Conservation (phyloP, 64 coral and sea anemone genomes). For the Montipora sp. region DNA sequence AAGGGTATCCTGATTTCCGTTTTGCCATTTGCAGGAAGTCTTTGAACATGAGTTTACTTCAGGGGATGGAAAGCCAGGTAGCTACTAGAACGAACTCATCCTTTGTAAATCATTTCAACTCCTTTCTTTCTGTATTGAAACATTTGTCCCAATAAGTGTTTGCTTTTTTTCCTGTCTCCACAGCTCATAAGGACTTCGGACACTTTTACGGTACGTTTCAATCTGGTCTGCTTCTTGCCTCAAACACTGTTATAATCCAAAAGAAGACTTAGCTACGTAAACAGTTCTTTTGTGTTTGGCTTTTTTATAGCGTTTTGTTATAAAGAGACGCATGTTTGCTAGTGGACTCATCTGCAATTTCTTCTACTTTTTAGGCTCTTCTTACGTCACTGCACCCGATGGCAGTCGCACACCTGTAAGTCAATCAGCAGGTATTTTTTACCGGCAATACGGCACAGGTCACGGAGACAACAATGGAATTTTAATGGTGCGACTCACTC, state of each 20-base stretch:
- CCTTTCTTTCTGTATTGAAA: neutral
- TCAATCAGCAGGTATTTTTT: neutral
- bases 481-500: too few relatives aligned
- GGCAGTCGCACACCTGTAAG: conserved; percentile 94
- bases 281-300: neutral
- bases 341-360: neutral
- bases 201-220: conserved; percentile 95
- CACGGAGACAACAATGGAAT: too few relatives aligned
- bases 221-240: too few relatives aligned
- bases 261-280: too few relatives aligned
- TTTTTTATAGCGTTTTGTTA: neutral
- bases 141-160: neutral
- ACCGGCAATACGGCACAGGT: too few relatives aligned
- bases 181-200: conserved; percentile 99
- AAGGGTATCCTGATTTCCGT: neutral
- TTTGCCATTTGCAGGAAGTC: conserved; percentile 61
- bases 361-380: conserved; percentile 68
- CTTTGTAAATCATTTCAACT: neutral
- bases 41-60: conserved; percentile 98
- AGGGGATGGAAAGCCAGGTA: conserved; percentile 99
- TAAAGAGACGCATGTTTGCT: neutral
- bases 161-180: neutral
- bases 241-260: too few relatives aligned
- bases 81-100: neutral
- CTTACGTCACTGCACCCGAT: conserved; percentile 94